phyloP scores from a whole-genome alignment of 2,888 invertebrate species.

The Serripes groenlandicus region DNA sequence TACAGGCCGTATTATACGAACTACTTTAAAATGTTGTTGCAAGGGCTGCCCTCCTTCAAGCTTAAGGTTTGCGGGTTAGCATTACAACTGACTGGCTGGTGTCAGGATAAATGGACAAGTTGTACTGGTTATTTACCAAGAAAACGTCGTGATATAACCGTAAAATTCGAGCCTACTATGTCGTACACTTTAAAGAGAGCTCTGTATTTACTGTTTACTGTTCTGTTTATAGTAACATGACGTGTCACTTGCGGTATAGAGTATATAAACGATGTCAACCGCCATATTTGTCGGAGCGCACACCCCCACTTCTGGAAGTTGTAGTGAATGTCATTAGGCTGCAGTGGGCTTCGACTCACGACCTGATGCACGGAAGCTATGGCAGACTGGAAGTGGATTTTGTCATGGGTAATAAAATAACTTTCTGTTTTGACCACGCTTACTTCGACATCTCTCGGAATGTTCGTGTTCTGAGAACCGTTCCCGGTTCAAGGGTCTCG shows the following conservation, averaged over 20 bases:
- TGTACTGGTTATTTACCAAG: too few species aligned
- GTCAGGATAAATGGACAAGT: too few species aligned
- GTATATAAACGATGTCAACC: conserved; percentile 17
- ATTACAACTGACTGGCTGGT: too few species aligned
- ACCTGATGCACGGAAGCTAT: conserved; percentile 36
- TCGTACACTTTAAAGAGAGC: background rate
- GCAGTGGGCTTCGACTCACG: conserved; percentile 32
- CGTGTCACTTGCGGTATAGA: background rate
- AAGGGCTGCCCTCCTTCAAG: too few species aligned
- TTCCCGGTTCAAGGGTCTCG: conserved; percentile 63
- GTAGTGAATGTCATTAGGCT: conserved; percentile 3
- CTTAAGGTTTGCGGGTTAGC: too few species aligned
- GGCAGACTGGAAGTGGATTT: conserved; percentile 68
- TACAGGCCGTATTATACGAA: too few species aligned
- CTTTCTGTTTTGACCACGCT: conserved; percentile 37
- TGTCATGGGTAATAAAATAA: conserved; percentile 52
- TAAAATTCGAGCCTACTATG: too few species aligned
- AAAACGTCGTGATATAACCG: too few species aligned
- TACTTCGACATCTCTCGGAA: conserved; percentile 68
- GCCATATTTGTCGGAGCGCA: background rate
- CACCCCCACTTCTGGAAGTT: conserved; percentile 16
- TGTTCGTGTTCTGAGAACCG: conserved; percentile 63
- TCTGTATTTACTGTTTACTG: background rate
- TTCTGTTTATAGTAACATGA: conserved; percentile 26
- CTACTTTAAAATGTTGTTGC: too few species aligned